These are phyloP conservation scores for Dysmachus trigonus DNA, from an alignment of 2,888 invertebrate genomes.

Conservation along the genomic window DNA sequence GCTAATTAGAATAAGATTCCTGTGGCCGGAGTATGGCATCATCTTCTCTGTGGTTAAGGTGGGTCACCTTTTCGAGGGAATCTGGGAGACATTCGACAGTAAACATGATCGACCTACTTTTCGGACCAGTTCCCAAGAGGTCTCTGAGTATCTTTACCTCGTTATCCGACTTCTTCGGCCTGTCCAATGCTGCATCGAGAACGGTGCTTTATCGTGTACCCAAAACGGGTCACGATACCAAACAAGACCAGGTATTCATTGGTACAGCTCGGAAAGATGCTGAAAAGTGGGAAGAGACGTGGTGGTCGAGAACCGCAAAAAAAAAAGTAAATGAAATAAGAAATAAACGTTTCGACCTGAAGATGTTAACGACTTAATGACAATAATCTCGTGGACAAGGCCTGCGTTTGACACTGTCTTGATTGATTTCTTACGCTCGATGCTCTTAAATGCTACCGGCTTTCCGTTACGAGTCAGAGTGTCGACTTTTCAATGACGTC, in stretches of 20 bases:
- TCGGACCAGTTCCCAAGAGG: background rate
- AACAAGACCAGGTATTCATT: background rate
- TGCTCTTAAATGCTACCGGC: background rate
- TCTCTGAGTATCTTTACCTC: background rate
- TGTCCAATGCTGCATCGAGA: background rate
- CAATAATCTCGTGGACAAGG: background rate
- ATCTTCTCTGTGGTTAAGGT: background rate
- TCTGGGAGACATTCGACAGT: background rate
- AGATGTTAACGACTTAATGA: conserved; percentile 19
- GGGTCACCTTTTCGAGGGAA: background rate
- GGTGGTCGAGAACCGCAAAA: background rate
- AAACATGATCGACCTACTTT: conserved; percentile 4
- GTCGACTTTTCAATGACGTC: background rate
- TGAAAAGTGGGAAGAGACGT: background rate
- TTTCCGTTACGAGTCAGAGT: background rate
- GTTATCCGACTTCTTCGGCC: background rate
- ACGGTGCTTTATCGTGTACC: conserved; percentile 12
- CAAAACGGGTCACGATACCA: background rate
- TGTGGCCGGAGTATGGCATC: background rate
- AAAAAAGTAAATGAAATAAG: no score
- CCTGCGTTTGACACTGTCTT: background rate
- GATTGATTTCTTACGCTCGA: background rate
- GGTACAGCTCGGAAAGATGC: background rate
- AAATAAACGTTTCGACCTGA: background rate
- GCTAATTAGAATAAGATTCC: background rate